Evolutionary conservation across 2,888 invertebrate species (phyloP), one percentile per base, ranked within the genome.

Genomic region (Calliphora vomitoria): DNA sequence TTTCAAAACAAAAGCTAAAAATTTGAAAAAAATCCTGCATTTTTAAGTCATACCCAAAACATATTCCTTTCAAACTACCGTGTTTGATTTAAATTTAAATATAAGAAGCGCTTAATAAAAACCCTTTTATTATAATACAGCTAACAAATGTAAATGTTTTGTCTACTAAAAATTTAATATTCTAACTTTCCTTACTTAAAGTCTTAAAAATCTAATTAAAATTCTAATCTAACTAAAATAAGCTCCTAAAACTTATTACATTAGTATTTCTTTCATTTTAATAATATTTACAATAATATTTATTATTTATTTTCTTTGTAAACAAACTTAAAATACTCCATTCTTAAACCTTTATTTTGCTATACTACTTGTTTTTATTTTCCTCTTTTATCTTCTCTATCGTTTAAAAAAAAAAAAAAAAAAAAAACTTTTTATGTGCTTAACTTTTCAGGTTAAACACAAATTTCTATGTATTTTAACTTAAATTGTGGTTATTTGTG

Each of bases 401-500:
- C 20, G 18, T 50, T 62, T 25, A 10, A 31, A 25, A 25, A 25
- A 25, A 25, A 10, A 31, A 25, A 25, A 25, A 25, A 25, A 2
- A 25, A 25, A 25, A 25, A 66, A 55, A 55, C 25, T 55, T 68
- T 64, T 55, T 66, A 31, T 78, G 20, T 44, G 5, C 15, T 79
- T 69, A 35, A 47, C 79, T 79, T 58, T 69, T 50, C 18, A 60
- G 60, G 58, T 69, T 69, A 79, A 79, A 79, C 69, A 79, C 58
- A 79, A 47, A 69, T 69, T 69, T 69, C 55, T 20, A 79, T 69
- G 47, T 47, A 75, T 82, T 75, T 82, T 38, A 82, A 75, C 35
- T 66, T 82, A 58, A 75, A 68, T 68, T 75, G 82, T 58, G 47
- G 82, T 68, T 74, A 47, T 66, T 82, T 64, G 81, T 82, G 58